A percentile compares a stretch with the other conserved stretches of the same genome.
These are phyloP conservation scores for Monochamus alternatus DNA, from an alignment of 2,888 invertebrate species.

Conservation along the genomic window DNA sequence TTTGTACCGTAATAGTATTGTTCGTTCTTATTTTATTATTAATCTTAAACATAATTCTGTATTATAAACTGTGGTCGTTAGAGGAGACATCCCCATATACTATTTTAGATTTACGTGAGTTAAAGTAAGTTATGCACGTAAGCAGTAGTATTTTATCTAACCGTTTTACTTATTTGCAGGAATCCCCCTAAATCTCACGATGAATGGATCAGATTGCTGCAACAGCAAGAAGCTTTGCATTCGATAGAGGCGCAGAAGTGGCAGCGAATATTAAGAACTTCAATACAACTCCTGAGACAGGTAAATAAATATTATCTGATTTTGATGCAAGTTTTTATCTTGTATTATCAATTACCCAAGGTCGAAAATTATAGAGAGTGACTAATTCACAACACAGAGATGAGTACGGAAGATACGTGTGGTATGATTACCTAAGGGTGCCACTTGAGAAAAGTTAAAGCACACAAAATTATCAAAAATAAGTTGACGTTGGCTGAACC, in stretches of 20 bases:
- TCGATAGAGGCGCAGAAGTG: slow-evolving; percentile 87
- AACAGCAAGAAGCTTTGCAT: slow-evolving; percentile 87
- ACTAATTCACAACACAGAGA: too few species aligned
- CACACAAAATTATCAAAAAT: too few species aligned
- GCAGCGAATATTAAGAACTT: slow-evolving; percentile 83
- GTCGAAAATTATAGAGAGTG: neutral
- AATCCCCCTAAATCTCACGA: slow-evolving; percentile 83
- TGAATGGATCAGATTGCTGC: slow-evolving; percentile 86
- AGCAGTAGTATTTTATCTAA: neutral
- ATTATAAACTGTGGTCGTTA: slow-evolving; percentile 86
- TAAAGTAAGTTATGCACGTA: slow-evolving; percentile 69
- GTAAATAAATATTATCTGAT: slow-evolving; percentile 66
- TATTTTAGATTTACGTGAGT: slow-evolving; percentile 72
- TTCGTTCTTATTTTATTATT: slow-evolving; percentile 77
- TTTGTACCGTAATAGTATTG: slow-evolving; percentile 70
- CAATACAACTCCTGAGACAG: slow-evolving; percentile 82
- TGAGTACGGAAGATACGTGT: too few species aligned
- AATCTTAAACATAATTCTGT: slow-evolving; percentile 85
- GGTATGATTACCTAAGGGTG: too few species aligned
- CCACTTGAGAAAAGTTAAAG: too few species aligned
- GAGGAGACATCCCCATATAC: slow-evolving; percentile 75
- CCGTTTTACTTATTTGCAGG: slow-evolving; percentile 66
- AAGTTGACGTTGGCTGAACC: too few species aligned
- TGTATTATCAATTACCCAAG: neutral
- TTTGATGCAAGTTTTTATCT: neutral